These are phyloP conservation scores for Acronicta aceris DNA, from an alignment of 2,888 invertebrate species.

Conservation along the genomic window DNA sequence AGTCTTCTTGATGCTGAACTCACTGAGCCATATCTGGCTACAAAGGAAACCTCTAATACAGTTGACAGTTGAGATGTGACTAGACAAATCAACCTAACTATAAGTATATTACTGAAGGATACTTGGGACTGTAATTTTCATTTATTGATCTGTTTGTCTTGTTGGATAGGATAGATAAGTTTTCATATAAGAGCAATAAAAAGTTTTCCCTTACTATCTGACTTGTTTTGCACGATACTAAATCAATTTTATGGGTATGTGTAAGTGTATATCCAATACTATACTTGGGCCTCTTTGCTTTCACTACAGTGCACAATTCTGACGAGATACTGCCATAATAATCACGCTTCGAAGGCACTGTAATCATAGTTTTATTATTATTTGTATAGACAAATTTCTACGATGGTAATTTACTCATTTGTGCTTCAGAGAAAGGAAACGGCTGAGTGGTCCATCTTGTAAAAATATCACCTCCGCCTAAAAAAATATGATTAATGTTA, in stretches of 20 bases:
- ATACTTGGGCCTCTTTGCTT: constrained; percentile 23
- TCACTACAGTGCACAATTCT: constrained; percentile 14
- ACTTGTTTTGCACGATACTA: constrained; percentile 29
- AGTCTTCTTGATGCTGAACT: constrained; percentile 12
- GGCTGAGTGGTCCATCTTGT: no score
- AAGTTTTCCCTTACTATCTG: constrained; percentile 37
- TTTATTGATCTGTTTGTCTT: constrained; percentile 55
- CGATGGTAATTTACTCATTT: background rate
- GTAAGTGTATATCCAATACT: constrained; percentile 16
- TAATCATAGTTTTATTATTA: constrained; percentile 7
- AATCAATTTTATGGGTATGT: constrained; percentile 37
- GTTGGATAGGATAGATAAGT: constrained; percentile 30
- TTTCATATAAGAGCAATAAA: constrained; percentile 43
- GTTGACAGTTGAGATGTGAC: constrained; percentile 1
- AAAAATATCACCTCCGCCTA: no score
- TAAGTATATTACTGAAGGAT: constrained; percentile 1
- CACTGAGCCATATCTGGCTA: constrained; percentile 11
- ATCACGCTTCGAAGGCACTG: constrained; percentile 12
- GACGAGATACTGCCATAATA: constrained; percentile 5
- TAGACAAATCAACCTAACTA: constrained; percentile 2
- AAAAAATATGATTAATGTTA: background rate
- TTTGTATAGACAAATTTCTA: background rate
- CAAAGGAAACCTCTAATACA: constrained; percentile 12
- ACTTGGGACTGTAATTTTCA: constrained; percentile 14
- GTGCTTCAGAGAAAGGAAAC: background rate